These are phyloP conservation scores for Nettapus auritus DNA, from an alignment of 2,113 vertebrate genomes.

Conservation along the genomic window DNA sequence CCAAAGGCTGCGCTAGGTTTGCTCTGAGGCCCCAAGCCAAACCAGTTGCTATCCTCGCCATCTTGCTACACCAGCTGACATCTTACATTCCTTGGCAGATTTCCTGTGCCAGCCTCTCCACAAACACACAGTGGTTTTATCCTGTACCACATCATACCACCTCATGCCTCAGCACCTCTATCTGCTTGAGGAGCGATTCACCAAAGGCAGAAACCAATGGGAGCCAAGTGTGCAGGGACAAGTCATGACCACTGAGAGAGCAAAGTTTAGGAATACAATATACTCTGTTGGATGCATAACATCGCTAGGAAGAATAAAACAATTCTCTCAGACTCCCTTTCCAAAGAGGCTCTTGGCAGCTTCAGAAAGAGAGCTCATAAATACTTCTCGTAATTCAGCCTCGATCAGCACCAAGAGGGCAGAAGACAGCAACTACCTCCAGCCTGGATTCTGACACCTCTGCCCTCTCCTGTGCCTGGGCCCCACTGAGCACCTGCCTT, in stretches of 20 bases:
- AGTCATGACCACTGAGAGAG: background rate
- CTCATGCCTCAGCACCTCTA: background rate
- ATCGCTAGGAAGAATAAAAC: background rate
- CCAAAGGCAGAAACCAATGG: background rate
- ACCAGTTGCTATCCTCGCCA: background rate
- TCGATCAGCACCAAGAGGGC: background rate
- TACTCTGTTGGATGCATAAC: background rate
- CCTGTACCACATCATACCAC: background rate
- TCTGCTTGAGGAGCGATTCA: background rate
- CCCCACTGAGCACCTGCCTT: background rate
- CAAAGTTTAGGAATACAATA: background rate
- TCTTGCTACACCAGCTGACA: background rate
- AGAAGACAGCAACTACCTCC: background rate
- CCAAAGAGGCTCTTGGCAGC: conserved; percentile 30
- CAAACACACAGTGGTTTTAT: background rate
- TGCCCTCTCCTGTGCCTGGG: background rate
- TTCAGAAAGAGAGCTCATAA: conserved; percentile 34
- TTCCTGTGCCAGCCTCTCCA: background rate
- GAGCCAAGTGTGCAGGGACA: background rate
- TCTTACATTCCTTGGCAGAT: background rate
- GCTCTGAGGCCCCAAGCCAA: background rate
- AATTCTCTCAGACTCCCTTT: conserved; percentile 15
- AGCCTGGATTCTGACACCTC: background rate
- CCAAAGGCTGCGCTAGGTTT: background rate
- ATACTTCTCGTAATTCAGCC: conserved; percentile 34